These are phyloP conservation scores for Dallia pectoralis DNA, from an alignment of 2,797 vertebrate genomes.

Conservation along the genomic window DNA sequence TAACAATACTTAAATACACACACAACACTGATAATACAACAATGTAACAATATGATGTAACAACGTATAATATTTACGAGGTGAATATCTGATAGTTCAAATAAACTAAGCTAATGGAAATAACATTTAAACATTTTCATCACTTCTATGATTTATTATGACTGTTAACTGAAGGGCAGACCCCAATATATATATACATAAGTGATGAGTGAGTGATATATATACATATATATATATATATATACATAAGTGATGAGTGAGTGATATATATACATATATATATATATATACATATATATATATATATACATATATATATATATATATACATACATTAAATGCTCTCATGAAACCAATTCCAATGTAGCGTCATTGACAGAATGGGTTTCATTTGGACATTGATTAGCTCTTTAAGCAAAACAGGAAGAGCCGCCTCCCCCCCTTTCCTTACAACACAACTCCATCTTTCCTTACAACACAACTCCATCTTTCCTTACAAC, in stretches of 20 bases:
- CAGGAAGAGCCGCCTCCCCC: constrained; percentile 63
- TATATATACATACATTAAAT: not conserved
- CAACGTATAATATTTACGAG: not conserved
- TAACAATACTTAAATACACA: too few species aligned
- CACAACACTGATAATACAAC: constrained; percentile 7
- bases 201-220: too few species aligned
- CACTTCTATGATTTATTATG: not conserved
- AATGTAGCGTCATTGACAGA: constrained; percentile 47
- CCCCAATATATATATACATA: not conserved
- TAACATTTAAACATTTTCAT: not conserved
- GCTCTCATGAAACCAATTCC: constrained; percentile 34
- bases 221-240: too few species aligned
- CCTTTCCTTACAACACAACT: constrained; percentile 17
- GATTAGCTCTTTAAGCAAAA: constrained; percentile 63
- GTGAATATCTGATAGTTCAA: not conserved
- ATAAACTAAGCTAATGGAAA: not conserved
- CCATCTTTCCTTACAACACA: too few species aligned
- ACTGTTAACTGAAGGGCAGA: not conserved
- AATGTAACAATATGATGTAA: too few species aligned
- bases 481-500: constrained; percentile 46
- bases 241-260: too few species aligned
- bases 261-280: too few species aligned
- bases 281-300: too few species aligned
- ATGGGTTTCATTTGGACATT: constrained; percentile 63
- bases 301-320: too few species aligned